phyloP scores from a whole-genome alignment of 2,797 vertebrate species.

The Lepus townsendii region DNA sequence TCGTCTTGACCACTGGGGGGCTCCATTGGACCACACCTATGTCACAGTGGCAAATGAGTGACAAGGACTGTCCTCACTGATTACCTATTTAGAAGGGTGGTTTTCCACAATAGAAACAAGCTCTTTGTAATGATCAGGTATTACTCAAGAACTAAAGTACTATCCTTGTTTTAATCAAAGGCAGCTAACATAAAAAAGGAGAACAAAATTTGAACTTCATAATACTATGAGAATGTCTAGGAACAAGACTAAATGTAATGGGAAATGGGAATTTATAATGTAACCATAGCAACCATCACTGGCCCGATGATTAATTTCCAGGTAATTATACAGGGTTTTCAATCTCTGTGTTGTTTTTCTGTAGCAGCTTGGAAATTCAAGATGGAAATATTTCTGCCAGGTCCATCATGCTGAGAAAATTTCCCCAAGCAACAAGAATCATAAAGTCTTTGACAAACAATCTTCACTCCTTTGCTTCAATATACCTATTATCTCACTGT shows the following conservation, averaged over 20 bases:
- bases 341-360: background rate
- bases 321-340: background rate
- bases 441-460: constrained; percentile 12
- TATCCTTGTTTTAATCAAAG: background rate
- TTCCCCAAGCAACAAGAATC: constrained; percentile 22
- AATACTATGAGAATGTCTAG: constrained; percentile 9
- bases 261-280: constrained; percentile 31
- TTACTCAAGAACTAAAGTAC: background rate
- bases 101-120: constrained; percentile 8
- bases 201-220: constrained; percentile 27
- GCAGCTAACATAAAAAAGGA: background rate
- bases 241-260: background rate
- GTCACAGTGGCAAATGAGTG: background rate
- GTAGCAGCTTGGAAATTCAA: constrained; percentile 18
- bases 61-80: background rate
- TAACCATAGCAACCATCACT: background rate
- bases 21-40: constrained; percentile 72
- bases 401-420: background rate
- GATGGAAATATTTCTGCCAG: background rate
- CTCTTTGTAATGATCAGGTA: constrained; percentile 6
- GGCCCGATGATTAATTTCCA: background rate
- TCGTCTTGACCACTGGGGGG: constrained; percentile 85
- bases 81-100: background rate
- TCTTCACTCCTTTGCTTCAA: background rate
- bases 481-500: background rate